Evolutionary conservation across 2,113 vertebrate genomes (phyloP).

Genomic region (Sceloporus undulatus): DNA sequence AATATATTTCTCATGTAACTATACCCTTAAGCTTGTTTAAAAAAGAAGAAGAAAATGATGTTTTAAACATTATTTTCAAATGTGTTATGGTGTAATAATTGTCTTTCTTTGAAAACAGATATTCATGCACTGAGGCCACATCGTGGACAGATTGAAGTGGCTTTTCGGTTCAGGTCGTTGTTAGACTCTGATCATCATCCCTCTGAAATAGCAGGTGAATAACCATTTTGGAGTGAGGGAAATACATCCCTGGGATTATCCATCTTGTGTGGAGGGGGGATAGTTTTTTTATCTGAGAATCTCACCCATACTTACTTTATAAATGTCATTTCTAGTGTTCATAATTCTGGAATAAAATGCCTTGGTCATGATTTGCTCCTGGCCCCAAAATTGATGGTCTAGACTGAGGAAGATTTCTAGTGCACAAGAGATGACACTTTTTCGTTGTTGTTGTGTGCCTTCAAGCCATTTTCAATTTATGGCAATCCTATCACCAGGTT

Average conservation of each 20-base stretch:
- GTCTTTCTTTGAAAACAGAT: constrained; percentile 77
- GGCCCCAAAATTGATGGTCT: too few species aligned
- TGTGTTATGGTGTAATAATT: neutral
- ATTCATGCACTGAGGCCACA: constrained; percentile 93
- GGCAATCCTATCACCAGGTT: too few species aligned
- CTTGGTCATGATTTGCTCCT: too few species aligned
- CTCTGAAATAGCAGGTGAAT: constrained; percentile 94
- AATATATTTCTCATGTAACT: neutral
- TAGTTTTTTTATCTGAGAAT: neutral
- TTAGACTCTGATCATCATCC: constrained; percentile 97
- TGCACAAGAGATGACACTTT: too few species aligned
- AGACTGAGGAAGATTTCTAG: too few species aligned
- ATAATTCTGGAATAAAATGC: too few species aligned
- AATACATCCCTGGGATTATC: neutral
- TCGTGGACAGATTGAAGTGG: constrained; percentile 93
- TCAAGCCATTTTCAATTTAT: too few species aligned
- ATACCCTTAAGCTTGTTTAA: neutral
- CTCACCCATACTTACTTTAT: neutral
- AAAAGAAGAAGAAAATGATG: neutral
- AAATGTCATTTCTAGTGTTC: too few species aligned
- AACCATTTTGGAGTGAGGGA: neutral
- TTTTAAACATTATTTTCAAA: neutral
- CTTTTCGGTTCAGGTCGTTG: constrained; percentile 93
- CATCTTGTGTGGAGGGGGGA: neutral
- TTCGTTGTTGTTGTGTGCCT: too few species aligned